A percentile compares a stretch with the other conserved stretches of the same genome.
phyloP scores from a whole-genome alignment of 1,140 invertebrate species.

The Myzus persicae region DNA sequence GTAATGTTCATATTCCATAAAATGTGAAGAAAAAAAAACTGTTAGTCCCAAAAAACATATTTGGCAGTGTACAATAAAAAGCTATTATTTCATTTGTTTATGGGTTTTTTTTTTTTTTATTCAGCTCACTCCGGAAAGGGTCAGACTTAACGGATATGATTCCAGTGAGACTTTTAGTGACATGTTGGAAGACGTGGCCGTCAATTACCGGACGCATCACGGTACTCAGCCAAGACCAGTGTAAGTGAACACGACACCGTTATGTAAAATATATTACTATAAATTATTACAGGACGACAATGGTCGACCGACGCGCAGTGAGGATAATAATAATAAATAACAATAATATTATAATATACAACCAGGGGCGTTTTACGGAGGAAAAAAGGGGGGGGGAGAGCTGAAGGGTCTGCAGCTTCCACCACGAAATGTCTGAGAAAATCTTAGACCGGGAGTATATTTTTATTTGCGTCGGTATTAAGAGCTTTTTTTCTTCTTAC shows the following conservation, averaged over 20 bases:
- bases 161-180: slow-evolving; percentile 64
- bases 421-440: neutral
- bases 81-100: neutral
- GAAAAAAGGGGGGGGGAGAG: too few relatives aligned
- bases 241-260: neutral
- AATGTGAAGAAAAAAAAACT: neutral
- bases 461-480: neutral
- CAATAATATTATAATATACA: slow-evolving; percentile 9
- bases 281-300: neutral
- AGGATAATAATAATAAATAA: neutral
- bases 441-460: neutral
- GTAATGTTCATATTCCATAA: neutral
- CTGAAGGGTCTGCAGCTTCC: neutral
- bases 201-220: slow-evolving; percentile 60
- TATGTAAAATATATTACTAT: neutral
- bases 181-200: slow-evolving; percentile 60
- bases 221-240: neutral
- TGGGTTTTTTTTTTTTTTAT: slow-evolving; percentile 54
- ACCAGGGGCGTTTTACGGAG: neutral
- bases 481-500: neutral
- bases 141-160: slow-evolving; percentile 62
- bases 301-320: neutral
- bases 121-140: slow-evolving; percentile 63
- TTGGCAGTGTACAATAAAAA: neutral
- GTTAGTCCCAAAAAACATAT: neutral